phyloP scores from a whole-genome alignment of 2,113 vertebrate genomes.

The Pteruthius melanotis region DNA sequence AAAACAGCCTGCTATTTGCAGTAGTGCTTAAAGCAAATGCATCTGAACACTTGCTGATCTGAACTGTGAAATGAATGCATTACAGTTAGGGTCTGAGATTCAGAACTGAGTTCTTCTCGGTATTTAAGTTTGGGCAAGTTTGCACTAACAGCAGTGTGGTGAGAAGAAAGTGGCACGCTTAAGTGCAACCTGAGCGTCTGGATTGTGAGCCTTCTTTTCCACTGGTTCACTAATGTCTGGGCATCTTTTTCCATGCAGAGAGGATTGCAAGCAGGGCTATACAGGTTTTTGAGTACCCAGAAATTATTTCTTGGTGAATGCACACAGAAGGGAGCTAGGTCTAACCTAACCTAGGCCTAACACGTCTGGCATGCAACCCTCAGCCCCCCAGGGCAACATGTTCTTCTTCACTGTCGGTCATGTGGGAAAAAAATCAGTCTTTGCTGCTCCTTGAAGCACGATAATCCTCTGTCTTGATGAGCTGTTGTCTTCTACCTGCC shows the following conservation, averaged over 20 bases:
- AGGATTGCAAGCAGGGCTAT: not conserved
- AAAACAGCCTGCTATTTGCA: not conserved
- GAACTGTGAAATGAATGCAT: not conserved
- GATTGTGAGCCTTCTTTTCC: not conserved
- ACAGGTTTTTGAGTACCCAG: not conserved
- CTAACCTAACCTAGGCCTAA: not conserved
- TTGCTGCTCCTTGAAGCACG: not conserved
- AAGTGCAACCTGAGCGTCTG: not conserved
- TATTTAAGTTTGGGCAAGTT: not conserved
- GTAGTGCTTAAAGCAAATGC: not conserved
- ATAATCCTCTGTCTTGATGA: not conserved
- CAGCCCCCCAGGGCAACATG: not conserved
- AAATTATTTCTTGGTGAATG: not conserved
- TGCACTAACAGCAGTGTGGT: not conserved
- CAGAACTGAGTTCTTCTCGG: not conserved
- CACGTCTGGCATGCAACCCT: not conserved
- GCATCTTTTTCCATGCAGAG: not conserved
- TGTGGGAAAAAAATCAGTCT: not conserved
- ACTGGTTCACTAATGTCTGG: not conserved
- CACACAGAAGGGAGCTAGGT: not conserved
- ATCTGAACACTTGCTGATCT: not conserved
- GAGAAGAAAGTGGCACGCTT: not conserved
- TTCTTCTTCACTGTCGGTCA: not conserved
- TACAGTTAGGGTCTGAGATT: not conserved
- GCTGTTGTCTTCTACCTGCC: not conserved